Base-by-base conservation (phyloP, 30 jellyfish, hydroid and myxozoan genomes). In the Chrysaora quinquecirrha region DNA sequence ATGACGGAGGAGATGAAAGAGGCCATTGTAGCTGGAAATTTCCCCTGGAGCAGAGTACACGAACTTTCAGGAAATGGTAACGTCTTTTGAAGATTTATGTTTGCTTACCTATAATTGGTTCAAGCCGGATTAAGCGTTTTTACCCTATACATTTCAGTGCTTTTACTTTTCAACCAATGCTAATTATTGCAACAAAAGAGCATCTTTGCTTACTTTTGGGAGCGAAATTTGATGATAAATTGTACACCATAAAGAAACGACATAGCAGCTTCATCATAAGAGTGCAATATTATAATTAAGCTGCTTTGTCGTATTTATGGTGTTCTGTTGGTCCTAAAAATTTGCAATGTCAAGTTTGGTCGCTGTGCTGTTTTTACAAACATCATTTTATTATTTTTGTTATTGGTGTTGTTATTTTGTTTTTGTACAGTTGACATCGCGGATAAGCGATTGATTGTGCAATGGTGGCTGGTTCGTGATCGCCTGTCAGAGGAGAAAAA, bases 401-500 rank as follows among this genome's bases (percentile, higher is more conserved):
- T 38, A 38, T 38, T 38, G 6, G 54, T 38, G 54, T 38, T 38
- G 14, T 38, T 38, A 38, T 38, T 38, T 38, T 38, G 54, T 38
- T 38, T 38, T 38, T 38, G 14, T 38, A 38, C 54, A 38, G 54
- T 38, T 38, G 54, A 38, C 54, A 38, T 38, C 54, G 54, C 54
- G 54, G 54, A 38, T 38, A 38, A 38, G 54, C 54, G 54, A 38
- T 38, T 38, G 54, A 38, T 38, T 38, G 54, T 38, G 54, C 54
- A 38, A 38, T 38, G 54, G 54, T 38, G 54, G 6, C 54, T 38
- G 54, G 54, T 38, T 38, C 14, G 54, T 38, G 54, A 38, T 38
- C 54, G 54, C 54, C 54, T 38, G 54, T 38, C 54, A 38, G 54
- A 38, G 54, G 54, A 38, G 54, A 38, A 38, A 38, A 38, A 38